Conservation (phyloP, 1,140 invertebrate genomes). For the Drosophila ercepeae region DNA sequence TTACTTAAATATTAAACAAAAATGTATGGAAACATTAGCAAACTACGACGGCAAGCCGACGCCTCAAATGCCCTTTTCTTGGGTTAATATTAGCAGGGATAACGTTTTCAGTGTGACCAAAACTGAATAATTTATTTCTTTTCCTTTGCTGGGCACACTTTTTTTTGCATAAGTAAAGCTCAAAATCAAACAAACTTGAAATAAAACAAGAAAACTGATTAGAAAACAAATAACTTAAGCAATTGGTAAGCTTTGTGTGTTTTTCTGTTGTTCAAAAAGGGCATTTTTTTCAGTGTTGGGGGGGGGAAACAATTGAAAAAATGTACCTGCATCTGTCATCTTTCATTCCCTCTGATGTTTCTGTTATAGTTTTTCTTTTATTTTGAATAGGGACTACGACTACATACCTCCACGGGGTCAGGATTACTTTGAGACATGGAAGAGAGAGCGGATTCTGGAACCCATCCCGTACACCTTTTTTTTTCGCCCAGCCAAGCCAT, state of each 20-base stretch:
- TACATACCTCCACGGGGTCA: slow-evolving; percentile 23
- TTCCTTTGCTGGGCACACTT: not conserved
- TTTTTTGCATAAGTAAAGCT: not conserved
- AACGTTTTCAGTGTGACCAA: slow-evolving; percentile 4
- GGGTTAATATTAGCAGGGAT: too few species aligned
- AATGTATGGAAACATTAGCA: slow-evolving; percentile 13
- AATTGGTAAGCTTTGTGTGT: not conserved
- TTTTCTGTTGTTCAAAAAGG: not conserved
- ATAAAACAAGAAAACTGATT: not conserved
- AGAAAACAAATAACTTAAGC: not conserved
- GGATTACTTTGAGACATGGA: not conserved
- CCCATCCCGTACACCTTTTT: not conserved
- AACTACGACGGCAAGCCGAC: slow-evolving; percentile 15
- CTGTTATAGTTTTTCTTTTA: not conserved
- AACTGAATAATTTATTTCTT: not conserved
- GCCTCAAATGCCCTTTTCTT: not conserved
- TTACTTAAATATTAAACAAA: slow-evolving; percentile 2
- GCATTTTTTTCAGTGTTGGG: not conserved
- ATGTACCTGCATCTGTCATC: slow-evolving; percentile 10
- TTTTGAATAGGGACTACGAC: slow-evolving; percentile 7
- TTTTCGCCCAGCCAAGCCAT: slow-evolving; percentile 28
- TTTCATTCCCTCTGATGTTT: not conserved
- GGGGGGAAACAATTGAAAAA: slow-evolving; percentile 1
- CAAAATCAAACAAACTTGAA: not conserved
- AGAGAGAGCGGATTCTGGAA: not conserved